Base-by-base conservation (phyloP, 2,888 invertebrate genomes). In the Mongoloraphidia duomilia region DNA sequence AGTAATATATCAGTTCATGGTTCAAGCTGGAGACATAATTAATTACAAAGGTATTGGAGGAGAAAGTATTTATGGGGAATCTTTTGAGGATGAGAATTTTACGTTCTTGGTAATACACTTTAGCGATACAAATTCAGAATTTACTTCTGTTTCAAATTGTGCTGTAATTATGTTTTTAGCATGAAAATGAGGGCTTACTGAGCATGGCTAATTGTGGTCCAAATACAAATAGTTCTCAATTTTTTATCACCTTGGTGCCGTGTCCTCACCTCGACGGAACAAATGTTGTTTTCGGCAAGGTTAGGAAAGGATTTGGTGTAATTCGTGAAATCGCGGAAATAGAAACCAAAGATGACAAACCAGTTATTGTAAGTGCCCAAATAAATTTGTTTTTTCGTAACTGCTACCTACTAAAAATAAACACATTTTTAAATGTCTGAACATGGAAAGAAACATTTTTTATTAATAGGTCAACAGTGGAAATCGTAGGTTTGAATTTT, bases 141-240 rank as follows among this genome's bases (percentile, higher is more conserved):
- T 38, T 26, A 11, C 41, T 34, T 13, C 38, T 53, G 49, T 34
- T 34, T 33, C 14, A 35, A 35, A 36, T 9, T 40, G 40, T 26
- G 34, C 11, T 13, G n/a, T 38, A 46, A 33, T 40, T 49, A 44
- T 46, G 47, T 52, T 61, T 59, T 41, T 57, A 66, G 59, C 73
- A 88, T 73, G 75, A 79, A 38, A 65, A 70, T 1, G 72, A 71
- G 44, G 87, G 87, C 3, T 72, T 77, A 1, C 70, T 89, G 0
- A 85, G 85, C 58, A 85, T 86, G 84, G 82, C 83, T 58, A 96
- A 84, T 68, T 81, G 73, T 64, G 93, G 81, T 46, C 77, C 79
- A 11, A 75, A 96, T 65, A 86, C 90, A 9, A 96, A 95, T 65
- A 88, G 86, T 55, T 95, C 95, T 0, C 97, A 97, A 69, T 97